Percentiles rank a stretch among this genome's conserved stretches.
Conservation (phyloP, 2,113 vertebrate species). For the Hipposideros armiger region DNA sequence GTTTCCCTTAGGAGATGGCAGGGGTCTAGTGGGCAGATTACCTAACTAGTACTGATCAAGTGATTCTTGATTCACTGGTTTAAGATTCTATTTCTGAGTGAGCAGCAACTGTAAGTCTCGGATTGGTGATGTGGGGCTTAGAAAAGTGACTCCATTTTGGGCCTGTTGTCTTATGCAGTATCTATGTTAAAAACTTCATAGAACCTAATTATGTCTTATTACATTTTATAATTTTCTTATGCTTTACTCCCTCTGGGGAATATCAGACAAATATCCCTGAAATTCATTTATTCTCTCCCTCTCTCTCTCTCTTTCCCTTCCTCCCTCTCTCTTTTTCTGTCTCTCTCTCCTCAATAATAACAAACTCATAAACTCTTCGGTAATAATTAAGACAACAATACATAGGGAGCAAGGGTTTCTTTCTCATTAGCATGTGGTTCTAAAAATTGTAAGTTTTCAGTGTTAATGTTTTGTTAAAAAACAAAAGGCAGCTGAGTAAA, state of each 20-base stretch:
- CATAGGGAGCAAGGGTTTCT: not conserved
- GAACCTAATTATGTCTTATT: constrained; percentile 25
- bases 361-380: not conserved
- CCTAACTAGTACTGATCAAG: no score
- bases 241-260: not conserved
- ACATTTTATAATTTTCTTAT: not conserved
- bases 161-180: not conserved
- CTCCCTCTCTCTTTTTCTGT: not conserved
- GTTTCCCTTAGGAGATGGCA: not conserved
- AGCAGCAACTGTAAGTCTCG: not conserved
- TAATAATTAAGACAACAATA: not conserved
- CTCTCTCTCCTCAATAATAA: not conserved
- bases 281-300: not conserved
- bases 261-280: not conserved
- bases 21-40: not conserved
- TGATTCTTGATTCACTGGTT: not conserved
- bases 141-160: not conserved
- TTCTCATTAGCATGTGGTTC: not conserved
- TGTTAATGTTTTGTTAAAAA: not conserved
- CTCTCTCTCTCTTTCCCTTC: not conserved
- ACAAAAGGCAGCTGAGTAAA: not conserved
- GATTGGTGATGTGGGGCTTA: not conserved
- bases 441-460: not conserved
- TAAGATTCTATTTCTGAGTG: not conserved
- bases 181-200: not conserved